Conservation (phyloP, 2,888 invertebrate species). For the Sipunculus nudus region DNA sequence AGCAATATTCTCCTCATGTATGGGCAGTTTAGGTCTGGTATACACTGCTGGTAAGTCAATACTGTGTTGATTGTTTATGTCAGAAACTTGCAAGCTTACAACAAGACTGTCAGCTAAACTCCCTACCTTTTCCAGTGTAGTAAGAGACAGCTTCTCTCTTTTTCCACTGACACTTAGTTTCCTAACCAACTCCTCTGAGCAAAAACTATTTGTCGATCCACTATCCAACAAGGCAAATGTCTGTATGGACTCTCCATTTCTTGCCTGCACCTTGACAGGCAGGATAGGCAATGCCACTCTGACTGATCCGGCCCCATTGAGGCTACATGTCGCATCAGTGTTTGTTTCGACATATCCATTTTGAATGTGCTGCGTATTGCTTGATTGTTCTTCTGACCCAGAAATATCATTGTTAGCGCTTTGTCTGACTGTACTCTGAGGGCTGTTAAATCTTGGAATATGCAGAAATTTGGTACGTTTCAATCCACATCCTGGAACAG, state of each 20-base stretch:
- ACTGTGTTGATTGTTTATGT: background rate
- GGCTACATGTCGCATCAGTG: too few species aligned
- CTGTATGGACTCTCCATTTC: background rate
- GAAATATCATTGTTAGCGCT: too few species aligned
- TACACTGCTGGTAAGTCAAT: background rate
- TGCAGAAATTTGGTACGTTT: too few species aligned
- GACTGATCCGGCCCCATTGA: too few species aligned
- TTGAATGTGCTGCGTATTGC: too few species aligned
- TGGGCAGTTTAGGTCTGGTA: background rate
- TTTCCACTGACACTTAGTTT: background rate
- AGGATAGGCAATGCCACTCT: constrained; percentile 2
- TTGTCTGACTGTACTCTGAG: too few species aligned
- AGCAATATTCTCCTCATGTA: constrained; percentile 1
- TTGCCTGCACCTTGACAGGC: background rate
- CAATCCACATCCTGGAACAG: too few species aligned
- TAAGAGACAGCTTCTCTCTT: background rate
- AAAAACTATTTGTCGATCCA: constrained; percentile 1
- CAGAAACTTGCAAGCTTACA: background rate
- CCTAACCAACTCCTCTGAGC: background rate
- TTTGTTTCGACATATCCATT: too few species aligned
- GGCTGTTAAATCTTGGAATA: too few species aligned
- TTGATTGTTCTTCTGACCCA: too few species aligned
- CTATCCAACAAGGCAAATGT: constrained; percentile 10
- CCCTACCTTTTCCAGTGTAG: background rate
- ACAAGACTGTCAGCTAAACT: too few species aligned